Conservation (phyloP, 1,140 invertebrate species). For the Lamellibrachia luymesi region DNA sequence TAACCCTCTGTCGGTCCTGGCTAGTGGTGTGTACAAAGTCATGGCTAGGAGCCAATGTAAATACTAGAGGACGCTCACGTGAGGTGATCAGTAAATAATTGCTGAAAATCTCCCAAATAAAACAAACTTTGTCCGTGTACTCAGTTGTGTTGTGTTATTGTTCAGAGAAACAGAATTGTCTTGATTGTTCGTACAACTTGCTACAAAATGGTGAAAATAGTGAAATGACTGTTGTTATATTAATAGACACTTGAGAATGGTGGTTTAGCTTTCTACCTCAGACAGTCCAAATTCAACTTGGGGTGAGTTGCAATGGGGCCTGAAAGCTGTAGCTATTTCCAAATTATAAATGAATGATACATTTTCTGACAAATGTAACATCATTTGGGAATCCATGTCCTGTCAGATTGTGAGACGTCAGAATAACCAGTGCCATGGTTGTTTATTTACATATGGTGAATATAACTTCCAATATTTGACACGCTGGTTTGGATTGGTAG, state of each 20-base stretch:
- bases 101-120: constrained; percentile 5
- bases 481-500: not conserved
- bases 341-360: not conserved
- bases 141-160: not conserved
- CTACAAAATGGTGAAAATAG: not conserved
- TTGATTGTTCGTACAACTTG: not conserved
- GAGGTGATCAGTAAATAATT: constrained; percentile 5
- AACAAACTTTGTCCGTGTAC: constrained; percentile 4
- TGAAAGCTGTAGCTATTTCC: not conserved
- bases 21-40: constrained; percentile 4
- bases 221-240: not conserved
- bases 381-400: no score
- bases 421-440: no score
- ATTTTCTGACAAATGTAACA: not conserved
- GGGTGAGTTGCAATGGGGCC: not conserved
- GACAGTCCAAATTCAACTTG: not conserved
- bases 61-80: constrained; percentile 3
- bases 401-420: no score
- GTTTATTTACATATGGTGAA: no score
- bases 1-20: constrained; percentile 2
- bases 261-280: not conserved
- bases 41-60: constrained; percentile 4
- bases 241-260: not conserved
- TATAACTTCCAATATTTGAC: not conserved
- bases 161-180: not conserved